These are phyloP conservation scores for Pantala flavescens DNA, from an alignment of 1,140 invertebrate species.

Conservation along the genomic window DNA sequence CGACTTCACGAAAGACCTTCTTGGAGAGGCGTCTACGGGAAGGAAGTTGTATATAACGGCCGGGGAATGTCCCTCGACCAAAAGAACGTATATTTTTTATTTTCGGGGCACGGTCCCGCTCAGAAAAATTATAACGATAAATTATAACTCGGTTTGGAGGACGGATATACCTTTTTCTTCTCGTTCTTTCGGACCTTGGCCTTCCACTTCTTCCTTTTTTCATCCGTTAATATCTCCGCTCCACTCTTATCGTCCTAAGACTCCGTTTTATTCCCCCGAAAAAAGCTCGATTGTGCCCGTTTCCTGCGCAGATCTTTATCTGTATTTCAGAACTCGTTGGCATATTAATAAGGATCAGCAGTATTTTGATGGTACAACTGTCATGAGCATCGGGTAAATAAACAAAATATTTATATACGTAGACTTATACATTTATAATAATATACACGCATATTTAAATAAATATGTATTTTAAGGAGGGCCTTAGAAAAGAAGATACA, in stretches of 20 bases:
- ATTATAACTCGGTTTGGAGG: background rate
- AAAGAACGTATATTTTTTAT: background rate
- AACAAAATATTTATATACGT: too few relatives aligned
- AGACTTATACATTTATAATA: too few relatives aligned
- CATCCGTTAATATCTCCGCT: background rate
- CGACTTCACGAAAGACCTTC: background rate
- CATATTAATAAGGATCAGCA: too few relatives aligned
- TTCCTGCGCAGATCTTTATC: background rate
- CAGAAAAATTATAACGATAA: slow-evolving; percentile 8
- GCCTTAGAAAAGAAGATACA: too few relatives aligned
- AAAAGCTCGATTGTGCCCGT: background rate
- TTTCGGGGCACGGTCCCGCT: background rate
- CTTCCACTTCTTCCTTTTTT: too few relatives aligned
- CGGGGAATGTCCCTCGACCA: background rate
- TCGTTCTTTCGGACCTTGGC: background rate
- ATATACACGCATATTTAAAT: too few relatives aligned
- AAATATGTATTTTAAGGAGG: too few relatives aligned
- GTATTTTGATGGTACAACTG: too few relatives aligned
- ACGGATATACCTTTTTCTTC: background rate
- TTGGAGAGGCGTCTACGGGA: background rate
- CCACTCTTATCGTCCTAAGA: background rate
- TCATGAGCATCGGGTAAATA: too few relatives aligned
- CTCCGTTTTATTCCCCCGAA: background rate
- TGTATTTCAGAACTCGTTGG: too few relatives aligned
- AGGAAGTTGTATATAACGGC: background rate